Percentiles rank a stretch among this genome's conserved stretches.
Conservation (phyloP, 2,888 invertebrate genomes). For the Pristionchus arcanus region DNA sequence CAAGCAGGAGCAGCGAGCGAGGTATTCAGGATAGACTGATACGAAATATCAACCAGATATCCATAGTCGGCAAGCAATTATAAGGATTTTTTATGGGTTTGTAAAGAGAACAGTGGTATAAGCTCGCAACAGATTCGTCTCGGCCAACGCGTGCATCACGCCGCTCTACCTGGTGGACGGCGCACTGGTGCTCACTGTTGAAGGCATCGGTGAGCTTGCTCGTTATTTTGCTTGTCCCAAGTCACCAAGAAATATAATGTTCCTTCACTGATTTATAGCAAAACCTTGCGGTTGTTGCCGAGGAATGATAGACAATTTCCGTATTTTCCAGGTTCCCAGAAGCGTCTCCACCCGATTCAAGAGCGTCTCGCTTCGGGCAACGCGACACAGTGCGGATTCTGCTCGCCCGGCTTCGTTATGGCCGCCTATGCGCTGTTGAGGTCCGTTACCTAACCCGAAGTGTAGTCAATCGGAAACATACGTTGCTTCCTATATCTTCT, state of each 20-base stretch:
- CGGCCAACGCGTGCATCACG: conserved; percentile 90
- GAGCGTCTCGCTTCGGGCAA: conserved; percentile 59
- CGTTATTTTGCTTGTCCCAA: neutral
- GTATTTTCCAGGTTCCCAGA: conserved; percentile 44
- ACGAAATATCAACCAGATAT: too few relatives aligned
- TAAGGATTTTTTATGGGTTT: too few relatives aligned
- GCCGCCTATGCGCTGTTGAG: conserved; percentile 65
- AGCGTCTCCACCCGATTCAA: conserved; percentile 66
- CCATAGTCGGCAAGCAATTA: neutral
- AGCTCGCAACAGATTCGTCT: conserved; percentile 57
- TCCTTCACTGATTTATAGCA: too few relatives aligned
- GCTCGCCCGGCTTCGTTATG: conserved; percentile 87
- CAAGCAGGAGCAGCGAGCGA: conserved; percentile 49
- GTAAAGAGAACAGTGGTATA: too few relatives aligned
- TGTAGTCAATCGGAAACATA: too few relatives aligned
- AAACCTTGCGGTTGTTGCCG: too few relatives aligned
- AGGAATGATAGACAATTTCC: neutral
- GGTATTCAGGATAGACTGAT: neutral
- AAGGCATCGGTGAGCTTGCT: conserved; percentile 92
- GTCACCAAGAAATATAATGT: too few relatives aligned
- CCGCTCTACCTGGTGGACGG: conserved; percentile 92
- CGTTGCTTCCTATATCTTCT: too few relatives aligned
- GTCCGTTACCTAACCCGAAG: neutral
- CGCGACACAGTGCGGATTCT: conserved; percentile 85
- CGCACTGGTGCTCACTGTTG: conserved; percentile 91